Conservation (phyloP, 2,797 vertebrate genomes). For the Rallus crepitans region DNA sequence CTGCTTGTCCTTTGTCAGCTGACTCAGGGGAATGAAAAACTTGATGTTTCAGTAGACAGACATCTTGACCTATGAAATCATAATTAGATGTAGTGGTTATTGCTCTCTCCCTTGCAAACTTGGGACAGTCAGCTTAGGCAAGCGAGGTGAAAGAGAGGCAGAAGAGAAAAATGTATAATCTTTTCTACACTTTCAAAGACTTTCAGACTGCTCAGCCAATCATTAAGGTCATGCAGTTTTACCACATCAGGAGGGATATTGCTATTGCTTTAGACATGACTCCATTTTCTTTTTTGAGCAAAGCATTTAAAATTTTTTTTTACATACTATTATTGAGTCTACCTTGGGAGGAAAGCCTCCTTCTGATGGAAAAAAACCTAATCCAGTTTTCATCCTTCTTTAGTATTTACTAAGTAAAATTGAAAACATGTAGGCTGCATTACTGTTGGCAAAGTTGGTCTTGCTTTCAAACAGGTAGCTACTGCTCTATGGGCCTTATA, state of each 20-base stretch:
- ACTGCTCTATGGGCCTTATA: not conserved
- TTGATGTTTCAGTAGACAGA: not conserved
- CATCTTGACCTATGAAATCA: not conserved
- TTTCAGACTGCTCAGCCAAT: not conserved
- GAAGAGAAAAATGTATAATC: not conserved
- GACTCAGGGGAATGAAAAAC: not conserved
- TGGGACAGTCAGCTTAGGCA: not conserved
- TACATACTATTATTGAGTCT: not conserved
- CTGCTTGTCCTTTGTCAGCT: not conserved
- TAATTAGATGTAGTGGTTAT: conserved; percentile 8
- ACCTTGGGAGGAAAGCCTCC: not conserved
- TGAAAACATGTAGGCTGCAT: not conserved
- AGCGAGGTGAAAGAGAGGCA: not conserved
- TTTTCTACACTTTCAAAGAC: not conserved
- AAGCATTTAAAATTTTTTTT: not conserved
- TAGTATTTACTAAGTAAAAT: not conserved
- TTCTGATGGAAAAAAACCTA: not conserved
- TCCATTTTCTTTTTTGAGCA: not conserved
- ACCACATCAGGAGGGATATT: not conserved
- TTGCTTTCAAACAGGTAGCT: not conserved
- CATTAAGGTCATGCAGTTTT: not conserved
- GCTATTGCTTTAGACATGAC: not conserved
- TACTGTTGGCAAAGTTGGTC: not conserved
- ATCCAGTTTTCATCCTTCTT: not conserved
- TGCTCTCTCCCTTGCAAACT: not conserved